phyloP scores from a whole-genome alignment of 2,113 vertebrate genomes.

The Plotosus lineatus region DNA sequence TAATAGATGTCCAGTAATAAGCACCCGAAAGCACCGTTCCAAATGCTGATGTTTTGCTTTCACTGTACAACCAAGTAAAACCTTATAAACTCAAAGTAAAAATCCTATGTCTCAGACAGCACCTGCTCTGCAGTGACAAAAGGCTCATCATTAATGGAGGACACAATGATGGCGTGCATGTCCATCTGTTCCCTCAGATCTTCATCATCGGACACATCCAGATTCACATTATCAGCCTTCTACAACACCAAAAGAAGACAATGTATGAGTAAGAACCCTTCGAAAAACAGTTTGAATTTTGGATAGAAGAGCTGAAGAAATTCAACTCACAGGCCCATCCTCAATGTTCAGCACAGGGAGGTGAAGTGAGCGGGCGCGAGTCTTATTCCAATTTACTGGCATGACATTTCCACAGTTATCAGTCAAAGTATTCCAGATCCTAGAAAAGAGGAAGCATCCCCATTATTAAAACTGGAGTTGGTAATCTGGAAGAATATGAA shows the following conservation, averaged over 20 bases:
- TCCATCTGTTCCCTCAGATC: slow-evolving; percentile 94
- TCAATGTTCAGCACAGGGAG: slow-evolving; percentile 81
- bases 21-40: not conserved
- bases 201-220: slow-evolving; percentile 88
- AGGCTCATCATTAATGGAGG: slow-evolving; percentile 87
- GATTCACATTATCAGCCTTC: slow-evolving; percentile 75
- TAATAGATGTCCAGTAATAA: not conserved
- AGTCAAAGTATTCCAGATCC: slow-evolving; percentile 91
- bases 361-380: slow-evolving; percentile 81
- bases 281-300: not conserved
- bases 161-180: slow-evolving; percentile 95
- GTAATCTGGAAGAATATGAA: too few relatives aligned
- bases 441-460: slow-evolving; percentile 52
- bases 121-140: slow-evolving; percentile 97
- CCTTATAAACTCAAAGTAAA: not conserved
- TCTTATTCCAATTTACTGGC: slow-evolving; percentile 90
- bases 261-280: not conserved
- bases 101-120: not conserved
- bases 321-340: slow-evolving; percentile 80
- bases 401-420: slow-evolving; percentile 85
- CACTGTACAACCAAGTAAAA: not conserved
- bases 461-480: not conserved
- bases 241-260: slow-evolving; percentile 53
- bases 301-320: not conserved
- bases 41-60: not conserved